Base-by-base conservation (phyloP, 2,888 invertebrate species). In the Rhynchonema sp. region DNA sequence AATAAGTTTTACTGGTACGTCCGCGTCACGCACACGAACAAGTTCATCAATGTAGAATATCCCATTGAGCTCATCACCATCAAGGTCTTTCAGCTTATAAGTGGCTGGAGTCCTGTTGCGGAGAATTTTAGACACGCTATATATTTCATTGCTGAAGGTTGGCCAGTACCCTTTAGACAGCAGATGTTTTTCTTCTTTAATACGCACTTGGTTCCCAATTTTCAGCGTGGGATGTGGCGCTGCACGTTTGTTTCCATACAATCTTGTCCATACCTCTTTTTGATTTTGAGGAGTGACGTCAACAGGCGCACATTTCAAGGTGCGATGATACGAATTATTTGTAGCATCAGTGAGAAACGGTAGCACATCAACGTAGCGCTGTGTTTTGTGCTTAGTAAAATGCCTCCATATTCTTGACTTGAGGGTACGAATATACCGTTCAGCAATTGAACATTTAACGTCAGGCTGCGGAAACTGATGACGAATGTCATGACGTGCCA, bases 91-190 rank as follows among this genome's bases (percentile, higher is more conserved):
- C 20, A 59, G 22, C n/a, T 30, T 59, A 25, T 54, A 59, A 2
- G 52, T 29, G 2, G 54, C 53, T 9, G 30, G 49, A 3, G 20
- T 6, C 23, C 49, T 17, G 20, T 30, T 59, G 13, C 6, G 2
- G 6, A 28, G 17, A 13, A 27, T 13, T 20, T 54, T 26, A 9
- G 9, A 1, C 3, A 54, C 28, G 26, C 6, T 23, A 30, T 54
- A 59, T 20, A 59, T 25, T 54, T 59, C 59, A 3, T 29, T 9
- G 17, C 28, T 53, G 25, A 17, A 59, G 29, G 53, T 59, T 6
- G 59, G n/a, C 9, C 55, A 29, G 38, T 59, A 59, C 1, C 59
- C 59, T 54, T 59, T 59, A 13, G 25, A 13, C 13, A 59, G 30
- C n/a, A 6, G 2, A 30, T 46, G 46, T 30, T 59, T 59, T 22